Conservation (phyloP, 2,113 vertebrate species). For the Eurypyga helias region DNA sequence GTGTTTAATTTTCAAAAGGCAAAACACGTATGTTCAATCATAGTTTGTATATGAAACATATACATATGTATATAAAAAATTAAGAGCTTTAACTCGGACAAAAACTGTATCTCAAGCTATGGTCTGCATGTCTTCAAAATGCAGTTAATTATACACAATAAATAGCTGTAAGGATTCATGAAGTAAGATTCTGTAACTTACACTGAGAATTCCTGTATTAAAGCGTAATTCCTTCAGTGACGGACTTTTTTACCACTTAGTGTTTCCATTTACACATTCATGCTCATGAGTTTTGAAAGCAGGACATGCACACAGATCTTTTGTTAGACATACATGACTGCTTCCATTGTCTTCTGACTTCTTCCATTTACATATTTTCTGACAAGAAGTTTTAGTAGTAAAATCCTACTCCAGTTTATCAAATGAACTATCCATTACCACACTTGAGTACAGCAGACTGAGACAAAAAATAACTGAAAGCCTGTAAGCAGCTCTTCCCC, state of each 20-base stretch:
- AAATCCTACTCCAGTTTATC: neutral
- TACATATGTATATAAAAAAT: neutral
- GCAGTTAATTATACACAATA: neutral
- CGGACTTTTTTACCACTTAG: neutral
- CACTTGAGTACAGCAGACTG: neutral
- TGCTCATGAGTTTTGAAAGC: neutral
- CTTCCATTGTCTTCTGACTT: neutral
- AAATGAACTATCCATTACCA: neutral
- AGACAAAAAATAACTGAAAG: neutral
- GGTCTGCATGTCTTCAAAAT: neutral
- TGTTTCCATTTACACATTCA: neutral
- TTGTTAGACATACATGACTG: neutral
- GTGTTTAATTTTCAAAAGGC: neutral
- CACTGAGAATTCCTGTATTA: neutral
- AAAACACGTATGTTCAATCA: neutral
- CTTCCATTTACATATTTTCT: neutral
- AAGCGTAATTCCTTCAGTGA: neutral
- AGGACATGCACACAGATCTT: neutral
- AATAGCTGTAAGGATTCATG: neutral
- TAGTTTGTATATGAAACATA: neutral
- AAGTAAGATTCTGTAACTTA: neutral
- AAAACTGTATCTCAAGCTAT: neutral
- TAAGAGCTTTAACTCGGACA: neutral
- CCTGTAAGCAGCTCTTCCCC: neutral
- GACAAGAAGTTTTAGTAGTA: neutral